Conservation (phyloP, 2,797 vertebrate species). For the Argyrosomus regius region DNA sequence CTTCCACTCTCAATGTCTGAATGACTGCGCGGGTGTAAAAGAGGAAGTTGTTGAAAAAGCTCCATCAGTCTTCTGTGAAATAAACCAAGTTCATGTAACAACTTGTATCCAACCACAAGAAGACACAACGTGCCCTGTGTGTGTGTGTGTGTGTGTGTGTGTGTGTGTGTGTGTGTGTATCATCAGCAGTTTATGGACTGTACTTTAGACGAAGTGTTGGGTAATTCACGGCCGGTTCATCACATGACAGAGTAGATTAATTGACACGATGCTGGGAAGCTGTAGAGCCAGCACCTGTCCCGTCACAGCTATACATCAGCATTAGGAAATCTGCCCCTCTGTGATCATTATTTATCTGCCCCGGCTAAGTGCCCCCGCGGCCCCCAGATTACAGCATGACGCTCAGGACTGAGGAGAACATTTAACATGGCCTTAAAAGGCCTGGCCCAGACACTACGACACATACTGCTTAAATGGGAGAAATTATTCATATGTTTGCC, state of each 20-base stretch:
- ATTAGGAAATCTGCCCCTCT: conserved; percentile 73
- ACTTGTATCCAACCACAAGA: background rate
- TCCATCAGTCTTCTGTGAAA: conserved; percentile 1
- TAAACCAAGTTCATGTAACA: conserved; percentile 12
- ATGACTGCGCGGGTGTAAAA: background rate
- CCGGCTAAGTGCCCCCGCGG: conserved; percentile 57
- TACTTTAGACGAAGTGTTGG: conserved; percentile 51
- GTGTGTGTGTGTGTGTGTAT: conserved; percentile 8
- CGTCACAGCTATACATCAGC: conserved; percentile 75
- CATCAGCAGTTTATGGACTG: conserved; percentile 38
- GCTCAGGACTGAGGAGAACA: conserved; percentile 24
- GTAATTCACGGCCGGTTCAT: conserved; percentile 73
- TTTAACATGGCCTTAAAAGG: conserved; percentile 40
- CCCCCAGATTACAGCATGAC: conserved; percentile 15
- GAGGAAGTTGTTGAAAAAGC: background rate
- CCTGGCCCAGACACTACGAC: background rate
- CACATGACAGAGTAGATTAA: conserved; percentile 75
- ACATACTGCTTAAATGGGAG: conserved; percentile 9
- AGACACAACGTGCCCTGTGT: background rate
- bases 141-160: conserved; percentile 15
- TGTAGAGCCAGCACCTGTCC: conserved; percentile 76
- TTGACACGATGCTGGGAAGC: conserved; percentile 66
- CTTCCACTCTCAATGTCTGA: background rate
- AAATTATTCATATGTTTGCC: conserved; percentile 21
- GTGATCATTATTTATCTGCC: conserved; percentile 75